Evolutionary conservation across 2,113 vertebrate genomes (phyloP), one percentile per base, ranked within the genome.

Genomic region (Ochotona princeps): DNA sequence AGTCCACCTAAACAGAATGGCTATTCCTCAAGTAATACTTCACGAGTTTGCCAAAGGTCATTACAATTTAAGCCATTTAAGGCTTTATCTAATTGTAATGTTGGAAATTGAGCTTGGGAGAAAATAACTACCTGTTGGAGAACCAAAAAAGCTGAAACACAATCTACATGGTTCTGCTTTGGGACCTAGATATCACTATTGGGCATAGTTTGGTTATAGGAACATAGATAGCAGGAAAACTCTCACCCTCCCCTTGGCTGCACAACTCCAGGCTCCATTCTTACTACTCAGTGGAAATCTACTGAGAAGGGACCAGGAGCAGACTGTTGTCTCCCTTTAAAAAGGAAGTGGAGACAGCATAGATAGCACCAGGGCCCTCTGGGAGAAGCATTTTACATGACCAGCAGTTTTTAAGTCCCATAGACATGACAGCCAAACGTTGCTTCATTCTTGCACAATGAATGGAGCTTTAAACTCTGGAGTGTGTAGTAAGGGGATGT

Each of bases 21-120:
- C 18, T 17, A 84, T 87, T 63, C 87, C 65, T 63, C 30, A 74
- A 89, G 17, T 89, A 78, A 83, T 3, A 66, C 12, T 85, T 47
- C 25, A 74, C 54, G 28, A 10, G 86, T 89, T 87, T 94, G 67
- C 83, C 35, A 21, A 75, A 28, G 74, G 11, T 44, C 38, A 44
- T 44, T 44, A 44, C 38, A 44, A 44, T 44, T 44, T 44, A 44
- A 44, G 38, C 38, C 15, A n/a, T 75, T 93, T 32, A 57, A 38
- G 5, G 79, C 93, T 89, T 83, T 47, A 93, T 92, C 35, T 65
- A 86, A 83, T 79, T 57, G 92, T 69, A 92, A 75, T 61, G 32
- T 61, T 54, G 6, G 60, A 20, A 2, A 95, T 65, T 79, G 63
- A 25, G 20, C 47, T 15, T 15, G 61, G 38, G 23, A 23, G 12